Conservation (phyloP, 2,888 invertebrate species). For the Andrena bicolor region DNA sequence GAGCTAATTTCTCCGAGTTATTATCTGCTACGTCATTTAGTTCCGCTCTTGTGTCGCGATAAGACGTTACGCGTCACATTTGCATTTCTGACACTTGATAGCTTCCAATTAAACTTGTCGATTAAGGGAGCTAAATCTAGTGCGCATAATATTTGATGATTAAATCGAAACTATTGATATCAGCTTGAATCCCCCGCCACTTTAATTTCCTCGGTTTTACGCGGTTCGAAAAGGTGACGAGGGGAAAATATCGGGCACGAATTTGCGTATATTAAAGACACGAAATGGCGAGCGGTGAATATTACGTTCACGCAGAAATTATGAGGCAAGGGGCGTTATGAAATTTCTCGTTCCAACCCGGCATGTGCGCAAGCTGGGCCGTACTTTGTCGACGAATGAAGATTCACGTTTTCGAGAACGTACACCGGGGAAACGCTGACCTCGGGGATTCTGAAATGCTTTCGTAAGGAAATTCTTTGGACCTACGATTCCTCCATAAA, state of each 20-base stretch:
- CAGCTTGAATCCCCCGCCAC: background rate
- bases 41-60: too few species aligned
- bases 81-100: too few species aligned
- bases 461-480: background rate
- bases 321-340: constrained; percentile 24
- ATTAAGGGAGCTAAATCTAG: too few species aligned
- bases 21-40: too few species aligned
- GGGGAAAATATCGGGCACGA: background rate
- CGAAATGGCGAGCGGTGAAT: constrained; percentile 3
- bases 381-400: constrained; percentile 32
- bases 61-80: too few species aligned
- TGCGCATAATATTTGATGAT: background rate
- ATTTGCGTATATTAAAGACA: constrained; percentile 38
- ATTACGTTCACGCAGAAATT: constrained; percentile 43
- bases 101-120: too few species aligned
- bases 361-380: constrained; percentile 5
- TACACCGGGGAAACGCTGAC: background rate
- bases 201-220: constrained; percentile 9
- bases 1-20: too few species aligned
- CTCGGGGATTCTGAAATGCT: background rate
- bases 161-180: constrained; percentile 8
- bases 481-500: background rate
- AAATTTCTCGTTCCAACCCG: constrained; percentile 19
- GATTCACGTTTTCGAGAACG: constrained; percentile 31
- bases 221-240: too few species aligned